A percentile compares a stretch with the other conserved stretches of the same genome.
Evolutionary conservation across 2,113 vertebrate genomes (phyloP).

Genomic region (Fulmarus glacialis): DNA sequence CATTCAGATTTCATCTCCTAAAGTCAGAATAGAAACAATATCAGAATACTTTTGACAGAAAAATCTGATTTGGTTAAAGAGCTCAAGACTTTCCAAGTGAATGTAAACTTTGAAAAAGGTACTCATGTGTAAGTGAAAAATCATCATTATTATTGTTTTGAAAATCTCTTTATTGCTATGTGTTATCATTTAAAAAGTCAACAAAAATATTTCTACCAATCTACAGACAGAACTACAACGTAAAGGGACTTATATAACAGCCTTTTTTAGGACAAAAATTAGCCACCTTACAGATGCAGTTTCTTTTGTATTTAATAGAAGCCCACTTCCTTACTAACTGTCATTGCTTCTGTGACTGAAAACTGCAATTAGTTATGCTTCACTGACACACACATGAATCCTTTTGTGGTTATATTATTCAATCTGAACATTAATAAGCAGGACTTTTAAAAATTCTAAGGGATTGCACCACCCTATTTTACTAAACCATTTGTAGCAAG

Average conservation of each 20-base stretch:
- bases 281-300: slow-evolving; percentile 4
- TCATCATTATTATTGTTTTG: background rate
- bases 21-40: background rate
- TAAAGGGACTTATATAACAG: background rate
- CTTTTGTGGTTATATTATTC: slow-evolving; percentile 34
- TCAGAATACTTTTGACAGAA: background rate
- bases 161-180: background rate
- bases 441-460: slow-evolving; percentile 30
- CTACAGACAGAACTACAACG: slow-evolving; percentile 36
- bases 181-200: background rate
- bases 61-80: slow-evolving; percentile 5
- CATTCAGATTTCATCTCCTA: background rate
- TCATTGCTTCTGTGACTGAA: slow-evolving; percentile 52
- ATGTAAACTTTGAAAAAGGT: background rate
- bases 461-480: slow-evolving; percentile 15
- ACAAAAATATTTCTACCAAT: background rate
- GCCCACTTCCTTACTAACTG: slow-evolving; percentile 14
- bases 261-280: slow-evolving; percentile 27
- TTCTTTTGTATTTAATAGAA: slow-evolving; percentile 53
- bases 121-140: background rate
- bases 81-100: background rate
- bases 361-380: slow-evolving; percentile 69
- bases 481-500: slow-evolving; percentile 10
- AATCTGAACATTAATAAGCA: slow-evolving; percentile 66
- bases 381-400: slow-evolving; percentile 49